Percentiles rank a stretch among this genome's conserved stretches.
Evolutionary conservation across 2,888 invertebrate species (phyloP).

Genomic region (Euplexia lucipara): DNA sequence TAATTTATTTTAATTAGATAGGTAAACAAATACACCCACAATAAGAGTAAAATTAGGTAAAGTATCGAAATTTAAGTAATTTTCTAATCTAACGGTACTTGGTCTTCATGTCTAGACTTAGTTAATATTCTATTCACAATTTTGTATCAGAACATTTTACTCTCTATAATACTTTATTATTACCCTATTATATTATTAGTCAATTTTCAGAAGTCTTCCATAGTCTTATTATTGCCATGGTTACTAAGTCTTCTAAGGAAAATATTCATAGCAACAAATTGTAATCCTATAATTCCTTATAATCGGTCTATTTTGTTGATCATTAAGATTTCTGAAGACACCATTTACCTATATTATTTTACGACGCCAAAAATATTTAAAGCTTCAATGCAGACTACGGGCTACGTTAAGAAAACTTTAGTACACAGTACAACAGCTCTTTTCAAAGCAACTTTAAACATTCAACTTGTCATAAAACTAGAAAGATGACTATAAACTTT

Average conservation of each 20-base stretch:
- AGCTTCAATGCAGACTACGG: neutral
- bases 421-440: slow-evolving; percentile 24
- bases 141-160: neutral
- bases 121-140: neutral
- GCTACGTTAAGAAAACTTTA: slow-evolving; percentile 18
- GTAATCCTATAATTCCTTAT: neutral
- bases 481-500: slow-evolving; percentile 54
- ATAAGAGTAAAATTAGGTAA: neutral
- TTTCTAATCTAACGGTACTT: slow-evolving; percentile 3
- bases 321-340: neutral
- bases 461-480: slow-evolving; percentile 58
- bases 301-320: neutral
- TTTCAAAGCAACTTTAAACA: slow-evolving; percentile 49
- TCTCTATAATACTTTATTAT: no score
- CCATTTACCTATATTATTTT: no score
- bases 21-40: neutral
- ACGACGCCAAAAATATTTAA: neutral
- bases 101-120: neutral
- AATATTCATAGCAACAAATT: slow-evolving; percentile 1
- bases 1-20: no score
- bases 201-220: neutral
- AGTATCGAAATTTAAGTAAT: neutral
- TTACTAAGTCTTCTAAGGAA: slow-evolving; percentile 9
- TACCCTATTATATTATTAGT: neutral
- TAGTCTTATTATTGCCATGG: neutral